A percentile compares a stretch with the other conserved stretches of the same genome.
Evolutionary conservation across 2,888 invertebrate species (phyloP).

Genomic region (Chloroclystis v-ata): DNA sequence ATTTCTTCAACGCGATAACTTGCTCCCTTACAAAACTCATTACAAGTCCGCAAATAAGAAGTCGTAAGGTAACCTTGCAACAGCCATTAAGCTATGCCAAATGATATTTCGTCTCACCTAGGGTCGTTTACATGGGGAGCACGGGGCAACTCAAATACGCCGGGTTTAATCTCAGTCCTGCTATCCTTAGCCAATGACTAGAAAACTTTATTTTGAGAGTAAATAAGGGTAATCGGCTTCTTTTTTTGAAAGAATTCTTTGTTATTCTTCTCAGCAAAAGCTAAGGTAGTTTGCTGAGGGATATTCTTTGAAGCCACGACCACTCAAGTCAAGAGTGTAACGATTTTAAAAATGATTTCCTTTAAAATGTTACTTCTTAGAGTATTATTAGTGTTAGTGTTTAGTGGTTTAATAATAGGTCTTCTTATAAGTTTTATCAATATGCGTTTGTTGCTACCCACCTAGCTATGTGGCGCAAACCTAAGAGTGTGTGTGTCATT

Average conservation of each 20-base stretch:
- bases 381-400: no score
- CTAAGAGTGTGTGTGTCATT: no score
- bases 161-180: slow-evolving; percentile 70
- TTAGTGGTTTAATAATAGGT: no score
- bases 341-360: no score
- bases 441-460: no score
- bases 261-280: no score
- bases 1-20: slow-evolving; percentile 31
- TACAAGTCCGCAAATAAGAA: slow-evolving; percentile 69
- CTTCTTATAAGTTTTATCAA: no score
- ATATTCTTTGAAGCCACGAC: no score
- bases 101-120: slow-evolving; percentile 69
- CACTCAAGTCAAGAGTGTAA: no score
- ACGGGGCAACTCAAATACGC: slow-evolving; percentile 37
- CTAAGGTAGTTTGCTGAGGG: neutral
- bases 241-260: slow-evolving; percentile 30
- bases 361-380: no score
- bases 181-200: slow-evolving; percentile 68
- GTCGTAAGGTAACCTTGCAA: slow-evolving; percentile 68
- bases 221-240: slow-evolving; percentile 68
- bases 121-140: slow-evolving; percentile 64
- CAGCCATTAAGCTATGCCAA: slow-evolving; percentile 69
- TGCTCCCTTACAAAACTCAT: slow-evolving; percentile 67
- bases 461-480: no score
- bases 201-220: slow-evolving; percentile 73